Evolutionary conservation across 2,888 invertebrate genomes (phyloP).

Genomic region (Campopleginae sp.): DNA sequence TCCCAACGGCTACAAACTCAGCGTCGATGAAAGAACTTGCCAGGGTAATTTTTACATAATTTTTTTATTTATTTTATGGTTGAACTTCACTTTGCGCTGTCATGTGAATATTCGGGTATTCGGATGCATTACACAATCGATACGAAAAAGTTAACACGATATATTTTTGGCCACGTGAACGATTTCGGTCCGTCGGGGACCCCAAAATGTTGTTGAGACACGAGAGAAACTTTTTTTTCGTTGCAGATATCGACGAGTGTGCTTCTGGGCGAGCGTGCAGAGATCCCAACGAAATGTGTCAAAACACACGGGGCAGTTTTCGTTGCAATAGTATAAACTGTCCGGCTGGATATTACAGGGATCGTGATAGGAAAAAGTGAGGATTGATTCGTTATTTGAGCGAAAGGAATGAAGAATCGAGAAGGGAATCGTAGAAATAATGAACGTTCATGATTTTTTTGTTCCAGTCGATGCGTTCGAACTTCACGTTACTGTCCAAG

Average conservation of each 20-base stretch:
- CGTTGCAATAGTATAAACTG: slow-evolving; percentile 95
- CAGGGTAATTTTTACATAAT: slow-evolving; percentile 87
- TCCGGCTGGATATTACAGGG: slow-evolving; percentile 93
- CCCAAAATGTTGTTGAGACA: no score
- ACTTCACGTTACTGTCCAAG: slow-evolving; percentile 89
- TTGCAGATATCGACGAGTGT: slow-evolving; percentile 91
- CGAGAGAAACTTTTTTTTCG: neutral
- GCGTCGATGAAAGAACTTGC: slow-evolving; percentile 91
- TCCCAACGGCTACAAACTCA: slow-evolving; percentile 91
- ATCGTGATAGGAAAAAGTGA: slow-evolving; percentile 92
- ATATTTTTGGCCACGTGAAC: no score
- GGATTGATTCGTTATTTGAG: slow-evolving; percentile 71
- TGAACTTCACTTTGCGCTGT: neutral
- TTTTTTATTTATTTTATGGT: neutral
- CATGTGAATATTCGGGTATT: no score
- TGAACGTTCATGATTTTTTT: slow-evolving; percentile 4
- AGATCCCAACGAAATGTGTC: slow-evolving; percentile 91
- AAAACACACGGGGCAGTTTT: slow-evolving; percentile 95
- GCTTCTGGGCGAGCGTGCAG: slow-evolving; percentile 86
- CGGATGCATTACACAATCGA: no score
- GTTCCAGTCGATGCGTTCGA: slow-evolving; percentile 91
- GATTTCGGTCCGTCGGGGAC: no score
- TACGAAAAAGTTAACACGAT: no score
- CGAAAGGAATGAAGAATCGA: neutral
- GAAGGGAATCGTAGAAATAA: neutral